Evolutionary conservation across 2,113 vertebrate species (phyloP).

Genomic region (Phylloscopus trochilus): DNA sequence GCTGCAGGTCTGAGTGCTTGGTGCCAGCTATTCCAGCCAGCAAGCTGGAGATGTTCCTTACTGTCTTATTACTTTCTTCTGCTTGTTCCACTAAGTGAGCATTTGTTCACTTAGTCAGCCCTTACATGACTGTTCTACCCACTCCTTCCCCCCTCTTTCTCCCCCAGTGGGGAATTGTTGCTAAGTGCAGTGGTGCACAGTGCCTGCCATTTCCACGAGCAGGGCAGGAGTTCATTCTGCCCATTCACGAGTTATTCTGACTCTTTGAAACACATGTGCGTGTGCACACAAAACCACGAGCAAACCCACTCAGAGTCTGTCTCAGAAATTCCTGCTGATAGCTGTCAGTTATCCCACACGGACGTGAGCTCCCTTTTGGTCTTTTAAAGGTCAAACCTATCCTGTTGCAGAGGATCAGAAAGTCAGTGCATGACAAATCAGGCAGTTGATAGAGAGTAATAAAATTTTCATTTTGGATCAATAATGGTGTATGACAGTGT

Average conservation of each 20-base stretch:
- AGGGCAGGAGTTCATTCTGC: background rate
- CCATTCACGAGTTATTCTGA: background rate
- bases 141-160: background rate
- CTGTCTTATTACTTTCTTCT: background rate
- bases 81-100: background rate
- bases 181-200: background rate
- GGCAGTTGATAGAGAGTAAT: background rate
- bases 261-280: background rate
- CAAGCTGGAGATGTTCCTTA: background rate
- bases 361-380: background rate
- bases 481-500: background rate
- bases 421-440: background rate
- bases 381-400: background rate
- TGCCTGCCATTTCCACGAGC: background rate
- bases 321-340: background rate
- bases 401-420: background rate
- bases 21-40: background rate
- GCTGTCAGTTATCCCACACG: background rate
- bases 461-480: background rate
- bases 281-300: background rate
- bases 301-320: background rate
- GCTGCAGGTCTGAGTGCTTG: background rate
- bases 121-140: background rate
- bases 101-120: conserved; percentile 15
- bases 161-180: background rate